Base-by-base conservation (phyloP, 2,113 vertebrate species). In the Dasyurus viverrinus region DNA sequence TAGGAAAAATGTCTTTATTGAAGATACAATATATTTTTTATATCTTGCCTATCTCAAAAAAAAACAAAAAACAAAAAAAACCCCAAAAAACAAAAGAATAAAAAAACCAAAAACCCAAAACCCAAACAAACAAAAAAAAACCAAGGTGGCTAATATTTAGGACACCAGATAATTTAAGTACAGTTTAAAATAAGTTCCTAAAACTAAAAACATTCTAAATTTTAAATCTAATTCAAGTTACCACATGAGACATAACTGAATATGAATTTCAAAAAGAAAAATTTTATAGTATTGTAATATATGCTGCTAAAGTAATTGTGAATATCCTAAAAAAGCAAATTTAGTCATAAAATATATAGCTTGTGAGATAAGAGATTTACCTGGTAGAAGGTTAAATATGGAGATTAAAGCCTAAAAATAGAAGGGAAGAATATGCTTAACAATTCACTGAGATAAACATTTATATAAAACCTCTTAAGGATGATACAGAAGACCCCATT, bases 381-480 rank as follows among this genome's bases (percentile, higher is more conserved):
- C 0, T 93, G 24, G 16, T 96, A 89, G 91, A 93, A 68, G 36
- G 46, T 90, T 96, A 93, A 84, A 84, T 42, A 25, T 84, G 68
- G 68, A 84, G 68, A 84, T 42, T 84, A 84, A 96, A 92, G 94
- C 54, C 47, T 93, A 52, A 95, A 95, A 90, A 95, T 50, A n/a
- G 94, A 97, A 76, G 53, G 0, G n/a, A 84, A 95, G 9, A 96
- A 93, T 54, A 1, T 53, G 96, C 54, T 94, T 94, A 91, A 94
- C 89, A 91, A 95, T 24, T 94, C 68, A 76, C 48, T 94, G 48
- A 96, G 96, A 57, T 92, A 26, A 95, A 92, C 55, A 0, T 89
- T 84, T 89, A 93, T 10, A 96, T 89, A 92, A 48, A 48, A 90
- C 50, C 92, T 97, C 54, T 84, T 84, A 96, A 96, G 96, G 91